A percentile compares a stretch with the other conserved stretches of the same genome.
These are phyloP conservation scores for Strigamia transsilvanica DNA, from an alignment of 2,888 invertebrate genomes.

Conservation along the genomic window DNA sequence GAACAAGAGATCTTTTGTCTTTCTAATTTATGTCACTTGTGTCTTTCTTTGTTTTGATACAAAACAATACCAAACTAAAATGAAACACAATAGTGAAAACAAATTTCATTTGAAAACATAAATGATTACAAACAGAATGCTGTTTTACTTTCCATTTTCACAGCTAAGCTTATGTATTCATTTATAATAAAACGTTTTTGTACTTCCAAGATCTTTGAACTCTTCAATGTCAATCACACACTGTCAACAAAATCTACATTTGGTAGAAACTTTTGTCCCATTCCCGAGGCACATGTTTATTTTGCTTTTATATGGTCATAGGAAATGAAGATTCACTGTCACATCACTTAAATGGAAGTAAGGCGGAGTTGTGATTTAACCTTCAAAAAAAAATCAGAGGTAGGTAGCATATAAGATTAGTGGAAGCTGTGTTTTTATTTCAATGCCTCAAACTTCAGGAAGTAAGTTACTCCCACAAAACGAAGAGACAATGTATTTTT, in stretches of 20 bases:
- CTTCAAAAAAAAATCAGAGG: slow-evolving; percentile 29
- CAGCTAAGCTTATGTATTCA: not conserved
- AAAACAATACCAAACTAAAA: not conserved
- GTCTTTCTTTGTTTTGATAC: not conserved
- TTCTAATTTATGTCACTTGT: not conserved
- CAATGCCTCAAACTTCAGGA: not conserved
- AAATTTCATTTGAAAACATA: not conserved
- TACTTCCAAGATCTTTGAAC: not conserved
- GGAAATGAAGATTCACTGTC: slow-evolving; percentile 33
- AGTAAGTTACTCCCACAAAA: slow-evolving; percentile 20
- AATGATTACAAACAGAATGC: not conserved
- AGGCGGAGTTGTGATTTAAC: slow-evolving; percentile 37
- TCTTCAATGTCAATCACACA: slow-evolving; percentile 16
- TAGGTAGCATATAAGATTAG: slow-evolving; percentile 22
- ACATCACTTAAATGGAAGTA: slow-evolving; percentile 17
- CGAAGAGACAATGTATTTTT: not conserved
- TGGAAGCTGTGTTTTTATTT: slow-evolving; percentile 2
- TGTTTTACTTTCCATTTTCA: not conserved
- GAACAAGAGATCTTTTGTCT: not conserved
- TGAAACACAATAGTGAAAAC: not conserved
- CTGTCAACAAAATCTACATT: slow-evolving; percentile 28
- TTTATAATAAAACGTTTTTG: not conserved
- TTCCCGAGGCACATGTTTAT: slow-evolving; percentile 2
- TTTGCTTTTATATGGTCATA: slow-evolving; percentile 10
- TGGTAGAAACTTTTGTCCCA: slow-evolving; percentile 2